Base-by-base conservation (phyloP, 2,888 invertebrate species). In the Lasius fuliginosus region DNA sequence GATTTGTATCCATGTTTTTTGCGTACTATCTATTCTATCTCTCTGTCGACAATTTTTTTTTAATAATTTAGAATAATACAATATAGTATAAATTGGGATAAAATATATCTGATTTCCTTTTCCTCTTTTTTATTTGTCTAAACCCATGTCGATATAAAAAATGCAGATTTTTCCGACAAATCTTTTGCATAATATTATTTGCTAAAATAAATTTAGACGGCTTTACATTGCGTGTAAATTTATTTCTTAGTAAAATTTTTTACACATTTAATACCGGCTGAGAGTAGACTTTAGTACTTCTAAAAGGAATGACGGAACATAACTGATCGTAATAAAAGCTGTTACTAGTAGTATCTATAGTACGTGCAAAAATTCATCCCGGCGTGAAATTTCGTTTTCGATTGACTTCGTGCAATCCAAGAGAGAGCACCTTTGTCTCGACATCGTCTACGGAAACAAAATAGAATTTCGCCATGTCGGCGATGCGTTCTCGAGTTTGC, bases 401-500 rank as follows among this genome's bases (percentile, higher is more conserved):
- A 71, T 36, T 27, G 33, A 71, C 27, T 71, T 23, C 15, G 46
- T 42, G n/a, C 76, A 53, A 46, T 68, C 36, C 56, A 40, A 27
- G n/a, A 5, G 53, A 27, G 30, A 69, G 30, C n/a, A 30, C 53
- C 40, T 58, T 68, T 77, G 56, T 69, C 69, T 69, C 79, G 42
- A 46, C 73, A 27, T 46, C 11, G 27, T 79, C 73, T 46, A 79
- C 71, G 46, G 73, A 71, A 79, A 73, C 60, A 71, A 79, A 79
- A 79, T 79, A 60, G 79, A 71, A 12, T 71, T 79, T 71, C 46
- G 73, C 73, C 49, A 71, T 15, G 23, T 46, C 40, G 79, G 18
- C 79, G 85, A 88, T 85, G 89, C 77, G 60, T 87, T 86, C 77
- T 77, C 87, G 77, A 89, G 86, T 75, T 77, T 36, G 49, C 58